Base-by-base conservation (phyloP, 2,888 invertebrate genomes). In the Sipunculus nudus region DNA sequence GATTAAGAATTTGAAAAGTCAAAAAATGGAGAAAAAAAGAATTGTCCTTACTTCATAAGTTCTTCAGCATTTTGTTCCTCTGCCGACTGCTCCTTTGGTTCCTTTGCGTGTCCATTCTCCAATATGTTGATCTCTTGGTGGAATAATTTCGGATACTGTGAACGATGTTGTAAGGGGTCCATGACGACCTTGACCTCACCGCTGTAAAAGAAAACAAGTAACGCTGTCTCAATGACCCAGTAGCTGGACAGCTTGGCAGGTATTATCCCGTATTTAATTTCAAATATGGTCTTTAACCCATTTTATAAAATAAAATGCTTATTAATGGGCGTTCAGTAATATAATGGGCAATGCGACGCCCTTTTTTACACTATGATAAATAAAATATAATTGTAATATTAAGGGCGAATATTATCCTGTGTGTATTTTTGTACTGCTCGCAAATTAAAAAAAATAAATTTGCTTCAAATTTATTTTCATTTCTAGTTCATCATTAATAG, bases 161-260 rank as follows among this genome's bases (percentile, higher is more conserved):
- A 53, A 0, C 65, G 63, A 50, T 81, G 82, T 13, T 58, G 58
- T 0, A 66, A 55, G 0, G 78, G 73, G 56, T 81, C 79, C 40
- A 78, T 73, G 56, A 73, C 68, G 10, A 81, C 70, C 65, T 81
- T 81, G 6, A 80, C 77, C 49, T 81, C 79, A 16, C 82, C 82
- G 43, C 81, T 81, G 69, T 43, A 66, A 59, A 31, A 52, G 43
- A 41, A 47, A 28, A 53, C n/a, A 5, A 58, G 13, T 43, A 43
- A 10, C n/a, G 38, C 38, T 10, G 13, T 13, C n/a, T n/a, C n/a
- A n/a, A n/a, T n/a, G n/a, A n/a, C n/a, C n/a, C n/a, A n/a, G n/a
- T n/a, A n/a, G n/a, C n/a, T n/a, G n/a, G n/a, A n/a, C n/a, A n/a
- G n/a, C n/a, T n/a, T n/a, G n/a, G n/a, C n/a, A n/a, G n/a, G n/a